phyloP scores from a whole-genome alignment of 2,113 vertebrate genomes.

The Camarhynchus parvulus region DNA sequence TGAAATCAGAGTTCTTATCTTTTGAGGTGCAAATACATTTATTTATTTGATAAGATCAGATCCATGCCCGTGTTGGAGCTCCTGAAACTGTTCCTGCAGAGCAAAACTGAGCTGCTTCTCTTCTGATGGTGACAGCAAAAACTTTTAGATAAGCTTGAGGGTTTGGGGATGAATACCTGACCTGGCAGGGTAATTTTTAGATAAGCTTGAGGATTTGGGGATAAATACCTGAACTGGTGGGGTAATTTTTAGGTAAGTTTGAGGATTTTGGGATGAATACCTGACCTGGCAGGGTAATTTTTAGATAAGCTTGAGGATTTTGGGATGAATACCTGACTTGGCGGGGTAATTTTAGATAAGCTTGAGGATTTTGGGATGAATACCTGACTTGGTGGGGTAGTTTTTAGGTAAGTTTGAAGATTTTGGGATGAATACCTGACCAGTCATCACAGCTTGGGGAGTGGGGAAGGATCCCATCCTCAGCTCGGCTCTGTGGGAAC shows the following conservation, averaged over 20 bases:
- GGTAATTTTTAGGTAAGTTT: background rate
- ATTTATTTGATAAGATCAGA: background rate
- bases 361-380: background rate
- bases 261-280: no score
- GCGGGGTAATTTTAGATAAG: background rate
- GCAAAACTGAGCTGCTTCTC: rapidly evolving
- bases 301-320: background rate
- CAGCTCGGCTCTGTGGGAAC: background rate
- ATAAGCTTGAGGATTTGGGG: background rate
- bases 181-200: background rate
- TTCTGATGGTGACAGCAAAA: background rate
- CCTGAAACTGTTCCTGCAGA: background rate
- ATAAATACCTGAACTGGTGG: background rate
- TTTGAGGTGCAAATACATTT: background rate
- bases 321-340: background rate
- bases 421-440: background rate
- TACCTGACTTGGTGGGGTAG: background rate
- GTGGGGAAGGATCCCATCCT: background rate
- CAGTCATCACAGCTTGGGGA: background rate
- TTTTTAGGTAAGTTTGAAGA: background rate
- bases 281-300: background rate
- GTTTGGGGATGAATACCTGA: background rate
- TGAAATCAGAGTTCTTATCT: background rate
- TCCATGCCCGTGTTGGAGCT: background rate
- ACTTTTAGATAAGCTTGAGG: background rate